These are phyloP conservation scores for Pygathrix nemaeus DNA, from an alignment of 2,113 vertebrate genomes.

Conservation along the genomic window DNA sequence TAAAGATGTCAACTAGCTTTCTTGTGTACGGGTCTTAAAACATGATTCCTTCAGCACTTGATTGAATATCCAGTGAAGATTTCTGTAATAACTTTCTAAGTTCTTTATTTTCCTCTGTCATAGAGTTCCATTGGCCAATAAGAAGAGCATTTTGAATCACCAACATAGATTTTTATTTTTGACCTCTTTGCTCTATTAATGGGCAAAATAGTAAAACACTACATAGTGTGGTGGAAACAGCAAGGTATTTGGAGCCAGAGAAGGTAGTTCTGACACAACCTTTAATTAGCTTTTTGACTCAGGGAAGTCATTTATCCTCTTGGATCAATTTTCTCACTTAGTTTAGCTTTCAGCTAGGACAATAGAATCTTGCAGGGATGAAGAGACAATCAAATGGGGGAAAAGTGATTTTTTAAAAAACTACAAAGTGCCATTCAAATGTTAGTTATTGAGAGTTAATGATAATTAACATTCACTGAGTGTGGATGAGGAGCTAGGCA, in stretches of 20 bases:
- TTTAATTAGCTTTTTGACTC: slow-evolving; percentile 26
- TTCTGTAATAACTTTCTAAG: background rate
- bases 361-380: background rate
- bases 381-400: background rate
- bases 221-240: background rate
- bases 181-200: background rate
- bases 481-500: background rate
- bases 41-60: background rate
- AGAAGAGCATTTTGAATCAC: background rate
- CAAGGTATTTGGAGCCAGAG: background rate
- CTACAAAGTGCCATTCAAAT: background rate
- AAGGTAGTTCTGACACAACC: background rate
- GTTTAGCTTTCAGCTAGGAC: background rate
- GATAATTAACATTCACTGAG: background rate
- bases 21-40: background rate
- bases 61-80: background rate
- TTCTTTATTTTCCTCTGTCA: background rate
- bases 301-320: background rate
- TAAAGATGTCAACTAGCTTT: background rate
- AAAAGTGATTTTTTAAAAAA: background rate
- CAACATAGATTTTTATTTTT: background rate
- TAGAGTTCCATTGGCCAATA: background rate
- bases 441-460: background rate
- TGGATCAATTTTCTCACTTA: slow-evolving; percentile 36
- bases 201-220: background rate